Evolutionary conservation across 2,797 vertebrate species (phyloP).

Genomic region (Netta rufina): DNA sequence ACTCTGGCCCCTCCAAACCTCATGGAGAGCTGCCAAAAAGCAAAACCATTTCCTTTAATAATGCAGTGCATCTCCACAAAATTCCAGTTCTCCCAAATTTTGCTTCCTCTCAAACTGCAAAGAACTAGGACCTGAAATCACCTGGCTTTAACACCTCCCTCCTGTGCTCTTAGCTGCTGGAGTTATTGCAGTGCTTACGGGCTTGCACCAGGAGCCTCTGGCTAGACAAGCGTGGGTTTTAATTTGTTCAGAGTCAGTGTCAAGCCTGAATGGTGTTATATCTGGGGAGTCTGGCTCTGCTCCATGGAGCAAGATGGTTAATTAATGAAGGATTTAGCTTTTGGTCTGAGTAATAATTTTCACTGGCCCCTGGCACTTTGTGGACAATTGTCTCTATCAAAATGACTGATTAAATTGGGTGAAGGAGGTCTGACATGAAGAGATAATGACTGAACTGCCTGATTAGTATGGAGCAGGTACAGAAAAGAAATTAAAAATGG

Average conservation of each 20-base stretch:
- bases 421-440: constrained; percentile 46
- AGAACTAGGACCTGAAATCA: background rate
- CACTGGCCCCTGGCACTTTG: constrained; percentile 4
- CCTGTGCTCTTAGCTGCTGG: background rate
- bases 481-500: constrained; percentile 68
- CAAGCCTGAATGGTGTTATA: background rate
- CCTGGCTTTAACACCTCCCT: background rate
- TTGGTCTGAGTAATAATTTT: constrained; percentile 37
- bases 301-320: background rate
- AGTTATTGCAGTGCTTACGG: background rate
- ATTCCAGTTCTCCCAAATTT: background rate
- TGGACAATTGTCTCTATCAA: constrained; percentile 36
- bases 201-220: background rate
- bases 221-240: background rate
- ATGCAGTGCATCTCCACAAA: background rate
- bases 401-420: constrained; percentile 43
- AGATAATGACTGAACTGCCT: constrained; percentile 55
- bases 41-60: background rate
- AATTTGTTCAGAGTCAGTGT: constrained; percentile 6
- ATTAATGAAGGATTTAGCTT: constrained; percentile 65
- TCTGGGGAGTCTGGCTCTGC: constrained; percentile 14
- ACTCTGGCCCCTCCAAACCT: background rate
- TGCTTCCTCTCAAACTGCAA: background rate
- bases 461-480: constrained; percentile 26
- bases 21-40: background rate